phyloP scores from a whole-genome alignment of 2,797 vertebrate genomes.

The Delichon dasypus region DNA sequence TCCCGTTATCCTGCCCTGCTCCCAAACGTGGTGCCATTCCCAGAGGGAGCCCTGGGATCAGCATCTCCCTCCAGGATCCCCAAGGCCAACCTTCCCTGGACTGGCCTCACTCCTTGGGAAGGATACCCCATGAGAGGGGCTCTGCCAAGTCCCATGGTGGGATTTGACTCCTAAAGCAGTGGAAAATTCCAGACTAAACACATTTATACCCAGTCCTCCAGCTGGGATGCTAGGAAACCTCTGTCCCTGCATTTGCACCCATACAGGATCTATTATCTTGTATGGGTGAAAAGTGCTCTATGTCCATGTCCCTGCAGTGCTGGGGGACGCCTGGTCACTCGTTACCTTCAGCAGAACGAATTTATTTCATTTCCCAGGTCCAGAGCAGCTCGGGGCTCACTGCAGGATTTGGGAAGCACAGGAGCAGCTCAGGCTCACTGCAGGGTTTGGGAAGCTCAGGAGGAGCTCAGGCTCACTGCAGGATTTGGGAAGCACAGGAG shows the following conservation, averaged over 20 bases:
- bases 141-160: neutral
- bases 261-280: neutral
- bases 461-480: too few species aligned
- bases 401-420: neutral
- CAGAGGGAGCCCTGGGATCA: neutral
- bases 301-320: neutral
- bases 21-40: neutral
- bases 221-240: rapidly evolving
- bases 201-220: neutral
- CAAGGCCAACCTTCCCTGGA: too few species aligned
- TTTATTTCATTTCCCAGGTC: neutral
- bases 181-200: neutral
- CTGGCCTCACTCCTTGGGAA: neutral
- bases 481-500: too few species aligned
- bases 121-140: neutral
- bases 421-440: neutral
- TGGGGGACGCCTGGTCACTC: neutral
- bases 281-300: neutral
- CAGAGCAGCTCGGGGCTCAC: neutral
- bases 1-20: neutral
- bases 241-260: too few species aligned
- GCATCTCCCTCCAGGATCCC: neutral
- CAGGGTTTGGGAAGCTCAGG: too few species aligned
- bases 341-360: neutral
- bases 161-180: neutral